Base-by-base conservation (phyloP, 2,888 invertebrate species). In the Zeuzera pyrina region DNA sequence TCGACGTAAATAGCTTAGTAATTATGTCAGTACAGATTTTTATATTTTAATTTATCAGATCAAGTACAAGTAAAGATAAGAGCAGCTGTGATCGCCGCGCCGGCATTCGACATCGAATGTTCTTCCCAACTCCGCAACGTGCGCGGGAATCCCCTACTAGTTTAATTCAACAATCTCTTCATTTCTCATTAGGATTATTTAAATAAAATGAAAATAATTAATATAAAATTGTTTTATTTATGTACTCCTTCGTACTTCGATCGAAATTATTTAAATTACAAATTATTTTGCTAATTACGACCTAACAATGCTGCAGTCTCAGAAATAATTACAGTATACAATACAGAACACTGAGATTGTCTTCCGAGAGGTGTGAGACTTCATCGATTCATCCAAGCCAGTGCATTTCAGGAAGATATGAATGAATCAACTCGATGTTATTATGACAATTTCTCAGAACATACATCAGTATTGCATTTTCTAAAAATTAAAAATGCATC, bases 301-400 rank as follows among this genome's bases (percentile, higher is more conserved):
- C 62, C 81, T 83, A 81, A 78, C 73, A 76, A 69, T 68, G 71
- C 70, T 73, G 81, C 81, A 83, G 81, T 83, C 81, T 83, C 79
- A 78, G 65, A 72, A 59, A 71, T 64, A 70, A 74, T 76, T 76
- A n/a, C n/a, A n/a, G n/a, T n/a, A 73, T 72, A 69, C 69, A 35
- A 28, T 42, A 72, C 65, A 67, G 57, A 71, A 76, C 71, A 74
- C 60, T 68, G 72, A 78, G 74, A 66, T 69, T 62, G 72, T 64
- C 76, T 66, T 70, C 35, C 47, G 52, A 62, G 55, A 56, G 53
- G 49, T 41, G 37, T 28, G 69, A 74, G 71, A 71, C 69, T 54
- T 47, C n/a, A 15, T 48, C 47, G 45, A 55, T 57, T 52, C 56
- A 47, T 41, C 29, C n/a, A 15, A 21, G 29, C 34, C 37, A 35